A percentile compares a stretch with the other conserved stretches of the same genome.
Conservation (phyloP, 2,113 vertebrate species). For the Galbula dea region DNA sequence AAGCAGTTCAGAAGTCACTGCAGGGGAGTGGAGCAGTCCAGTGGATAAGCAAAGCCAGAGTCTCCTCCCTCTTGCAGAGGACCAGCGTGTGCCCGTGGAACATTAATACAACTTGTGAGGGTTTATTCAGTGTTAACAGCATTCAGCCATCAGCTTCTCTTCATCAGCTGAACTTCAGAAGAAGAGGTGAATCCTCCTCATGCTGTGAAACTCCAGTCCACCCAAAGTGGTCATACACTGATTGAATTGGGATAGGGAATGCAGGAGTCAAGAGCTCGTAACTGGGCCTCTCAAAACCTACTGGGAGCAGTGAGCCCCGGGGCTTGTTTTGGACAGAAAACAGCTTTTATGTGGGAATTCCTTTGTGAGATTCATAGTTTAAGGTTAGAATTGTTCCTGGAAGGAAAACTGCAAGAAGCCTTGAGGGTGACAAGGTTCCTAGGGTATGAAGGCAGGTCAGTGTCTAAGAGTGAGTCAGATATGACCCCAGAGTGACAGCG, state of each 20-base stretch:
- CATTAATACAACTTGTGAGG: fast-evolving
- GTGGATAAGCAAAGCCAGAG: not conserved
- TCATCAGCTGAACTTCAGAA: not conserved
- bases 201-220: not conserved
- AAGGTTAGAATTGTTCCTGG: not conserved
- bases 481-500: not conserved
- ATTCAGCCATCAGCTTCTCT: not conserved
- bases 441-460: not conserved
- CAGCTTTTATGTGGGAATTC: not conserved
- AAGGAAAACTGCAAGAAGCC: not conserved
- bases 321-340: not conserved
- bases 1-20: not conserved
- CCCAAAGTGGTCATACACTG: fast-evolving
- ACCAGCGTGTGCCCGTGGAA: no score
- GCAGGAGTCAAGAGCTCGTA: not conserved
- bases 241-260: not conserved
- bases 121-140: not conserved
- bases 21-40: not conserved
- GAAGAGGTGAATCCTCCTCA: not conserved
- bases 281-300: not conserved
- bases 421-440: not conserved
- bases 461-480: not conserved
- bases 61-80: not conserved
- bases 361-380: not conserved
- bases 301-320: not conserved